phyloP scores from a whole-genome alignment of 2,888 invertebrate species.

The Drosophila falleni region DNA sequence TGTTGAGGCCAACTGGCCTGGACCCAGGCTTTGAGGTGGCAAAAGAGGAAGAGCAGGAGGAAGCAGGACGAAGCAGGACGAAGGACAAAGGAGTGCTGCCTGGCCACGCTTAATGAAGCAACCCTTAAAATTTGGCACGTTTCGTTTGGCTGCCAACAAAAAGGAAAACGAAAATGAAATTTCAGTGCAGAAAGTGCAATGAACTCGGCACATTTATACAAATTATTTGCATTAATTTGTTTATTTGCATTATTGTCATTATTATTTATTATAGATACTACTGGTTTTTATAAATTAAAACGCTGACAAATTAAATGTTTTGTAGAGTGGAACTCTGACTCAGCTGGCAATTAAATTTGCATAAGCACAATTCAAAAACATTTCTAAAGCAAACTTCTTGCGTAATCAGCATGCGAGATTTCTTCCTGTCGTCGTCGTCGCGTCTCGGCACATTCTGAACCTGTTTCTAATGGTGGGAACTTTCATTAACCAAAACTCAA shows the following conservation, averaged over 20 bases:
- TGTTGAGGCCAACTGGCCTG: constrained; percentile 30
- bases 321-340: constrained; percentile 8
- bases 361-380: constrained; percentile 60
- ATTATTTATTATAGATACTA: constrained; percentile 25
- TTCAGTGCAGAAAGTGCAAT: constrained; percentile 58
- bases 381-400: constrained; percentile 49
- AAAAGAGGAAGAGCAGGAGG: neutral
- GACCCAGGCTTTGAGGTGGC: neutral
- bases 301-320: constrained; percentile 49
- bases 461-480: constrained; percentile 79
- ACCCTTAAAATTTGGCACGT: constrained; percentile 80
- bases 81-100: constrained; percentile 16
- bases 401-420: constrained; percentile 63
- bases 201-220: constrained; percentile 60
- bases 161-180: constrained; percentile 62
- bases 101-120: constrained; percentile 74
- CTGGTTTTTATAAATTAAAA: constrained; percentile 29
- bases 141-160: constrained; percentile 59
- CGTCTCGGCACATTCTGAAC: constrained; percentile 40
- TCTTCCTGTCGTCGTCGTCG: constrained; percentile 48
- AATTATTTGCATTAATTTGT: constrained; percentile 38
- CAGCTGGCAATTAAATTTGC: constrained; percentile 54
- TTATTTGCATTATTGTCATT: constrained; percentile 30
- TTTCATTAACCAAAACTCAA: constrained; percentile 77
- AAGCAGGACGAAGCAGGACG: neutral